Percentiles rank a stretch among this genome's conserved stretches.
phyloP scores from a whole-genome alignment of 2,113 vertebrate species.

The Crotophaga sulcirostris region DNA sequence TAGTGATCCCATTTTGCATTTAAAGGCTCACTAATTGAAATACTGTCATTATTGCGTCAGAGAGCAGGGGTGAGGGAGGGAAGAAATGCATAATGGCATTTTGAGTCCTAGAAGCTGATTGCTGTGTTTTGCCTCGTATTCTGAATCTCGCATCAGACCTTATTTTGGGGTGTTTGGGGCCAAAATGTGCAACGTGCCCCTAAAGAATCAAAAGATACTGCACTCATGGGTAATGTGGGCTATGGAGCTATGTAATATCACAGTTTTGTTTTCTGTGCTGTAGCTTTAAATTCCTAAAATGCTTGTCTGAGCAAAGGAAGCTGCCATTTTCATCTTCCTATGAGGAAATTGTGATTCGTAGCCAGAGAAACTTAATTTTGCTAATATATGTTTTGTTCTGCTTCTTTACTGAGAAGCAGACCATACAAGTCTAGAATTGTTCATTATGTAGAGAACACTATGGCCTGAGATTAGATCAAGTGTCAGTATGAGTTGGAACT shows the following conservation, averaged over 20 bases:
- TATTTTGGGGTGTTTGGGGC: not conserved
- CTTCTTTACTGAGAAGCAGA: not conserved
- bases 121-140: not conserved
- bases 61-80: not conserved
- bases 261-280: not conserved
- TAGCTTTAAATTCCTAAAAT: not conserved
- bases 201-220: not conserved
- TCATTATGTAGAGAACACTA: not conserved
- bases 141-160: not conserved
- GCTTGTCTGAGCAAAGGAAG: not conserved
- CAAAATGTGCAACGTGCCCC: not conserved
- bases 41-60: not conserved
- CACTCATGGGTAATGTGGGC: accelerated
- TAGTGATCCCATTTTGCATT: not conserved
- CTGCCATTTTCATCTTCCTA: not conserved
- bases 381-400: not conserved
- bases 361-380: not conserved
- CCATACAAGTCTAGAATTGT: not conserved
- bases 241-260: not conserved
- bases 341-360: not conserved
- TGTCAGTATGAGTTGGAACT: not conserved
- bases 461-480: not conserved
- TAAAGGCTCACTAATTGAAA: not conserved
- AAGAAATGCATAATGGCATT: not conserved
- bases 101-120: not conserved